Conservation (phyloP, 1,140 invertebrate species). For the Heliconius himera region DNA sequence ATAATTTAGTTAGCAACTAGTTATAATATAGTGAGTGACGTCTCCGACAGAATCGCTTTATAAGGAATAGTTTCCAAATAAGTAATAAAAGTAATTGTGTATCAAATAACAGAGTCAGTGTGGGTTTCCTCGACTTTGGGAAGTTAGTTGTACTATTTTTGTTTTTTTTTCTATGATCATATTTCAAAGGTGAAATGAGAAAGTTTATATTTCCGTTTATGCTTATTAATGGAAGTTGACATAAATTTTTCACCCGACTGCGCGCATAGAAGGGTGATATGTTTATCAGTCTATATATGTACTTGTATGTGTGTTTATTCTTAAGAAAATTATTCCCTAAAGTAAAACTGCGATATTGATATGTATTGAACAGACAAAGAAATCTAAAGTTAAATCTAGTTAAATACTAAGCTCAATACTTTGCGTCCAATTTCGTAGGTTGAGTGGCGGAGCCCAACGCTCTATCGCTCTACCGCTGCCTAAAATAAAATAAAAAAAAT, state of each 20-base stretch:
- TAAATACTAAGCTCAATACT: too few relatives aligned
- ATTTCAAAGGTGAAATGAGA: conserved; percentile 9
- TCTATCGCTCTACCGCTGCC: too few relatives aligned
- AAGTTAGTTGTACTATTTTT: not conserved
- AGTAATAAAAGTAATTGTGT: not conserved
- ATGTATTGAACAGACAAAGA: too few relatives aligned
- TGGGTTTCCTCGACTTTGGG: not conserved
- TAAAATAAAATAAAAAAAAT: too few relatives aligned
- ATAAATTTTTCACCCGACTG: not conserved
- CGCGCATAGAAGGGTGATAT: too few relatives aligned
- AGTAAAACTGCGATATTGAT: too few relatives aligned
- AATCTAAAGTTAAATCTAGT: too few relatives aligned
- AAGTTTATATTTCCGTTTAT: not conserved
- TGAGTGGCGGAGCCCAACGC: too few relatives aligned
- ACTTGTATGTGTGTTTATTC: too few relatives aligned
- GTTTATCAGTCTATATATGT: too few relatives aligned
- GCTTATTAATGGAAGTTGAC: not conserved
- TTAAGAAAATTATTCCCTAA: too few relatives aligned
- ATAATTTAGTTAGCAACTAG: not conserved
- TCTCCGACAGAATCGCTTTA: not conserved
- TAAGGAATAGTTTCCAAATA: not conserved
- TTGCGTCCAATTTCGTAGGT: too few relatives aligned
- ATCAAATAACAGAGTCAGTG: conserved; percentile 9
- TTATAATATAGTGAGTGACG: not conserved
- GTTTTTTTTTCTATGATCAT: not conserved